phyloP scores from a whole-genome alignment of 2,797 vertebrate genomes.

The Melanotaenia boesemani region DNA sequence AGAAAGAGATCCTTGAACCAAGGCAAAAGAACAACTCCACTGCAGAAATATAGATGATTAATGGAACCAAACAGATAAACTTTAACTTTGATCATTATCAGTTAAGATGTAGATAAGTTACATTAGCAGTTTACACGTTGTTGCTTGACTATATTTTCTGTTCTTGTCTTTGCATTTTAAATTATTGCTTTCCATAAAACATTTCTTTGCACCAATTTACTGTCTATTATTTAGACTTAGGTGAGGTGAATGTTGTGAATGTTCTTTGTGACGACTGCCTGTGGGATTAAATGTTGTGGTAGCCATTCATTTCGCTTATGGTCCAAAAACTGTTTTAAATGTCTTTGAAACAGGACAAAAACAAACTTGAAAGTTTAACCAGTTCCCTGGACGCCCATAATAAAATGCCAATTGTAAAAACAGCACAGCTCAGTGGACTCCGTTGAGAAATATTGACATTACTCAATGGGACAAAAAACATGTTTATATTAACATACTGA shows the following conservation, averaged over 20 bases:
- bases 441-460: not conserved
- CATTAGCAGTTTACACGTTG: not conserved
- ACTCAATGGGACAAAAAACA: not conserved
- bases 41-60: not conserved
- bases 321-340: not conserved
- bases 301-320: not conserved
- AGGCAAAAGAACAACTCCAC: not conserved
- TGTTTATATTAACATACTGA: not conserved
- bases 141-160: not conserved
- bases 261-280: not conserved
- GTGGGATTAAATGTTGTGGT: conserved; percentile 3
- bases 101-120: not conserved
- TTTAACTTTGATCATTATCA: not conserved
- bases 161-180: conserved; percentile 3
- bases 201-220: not conserved
- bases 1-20: not conserved
- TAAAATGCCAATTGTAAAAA: not conserved
- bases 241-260: conserved; percentile 1
- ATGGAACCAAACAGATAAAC: not conserved
- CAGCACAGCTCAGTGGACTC: conserved; percentile 7
- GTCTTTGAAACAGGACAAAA: conserved; percentile 5
- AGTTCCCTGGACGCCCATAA: not conserved
- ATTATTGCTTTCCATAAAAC: not conserved
- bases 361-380: conserved; percentile 1
- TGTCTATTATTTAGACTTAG: not conserved